Evolutionary conservation across 2,113 vertebrate species (phyloP), one percentile per base, ranked within the genome.

Genomic region (Nothoprocta pentlandii): DNA sequence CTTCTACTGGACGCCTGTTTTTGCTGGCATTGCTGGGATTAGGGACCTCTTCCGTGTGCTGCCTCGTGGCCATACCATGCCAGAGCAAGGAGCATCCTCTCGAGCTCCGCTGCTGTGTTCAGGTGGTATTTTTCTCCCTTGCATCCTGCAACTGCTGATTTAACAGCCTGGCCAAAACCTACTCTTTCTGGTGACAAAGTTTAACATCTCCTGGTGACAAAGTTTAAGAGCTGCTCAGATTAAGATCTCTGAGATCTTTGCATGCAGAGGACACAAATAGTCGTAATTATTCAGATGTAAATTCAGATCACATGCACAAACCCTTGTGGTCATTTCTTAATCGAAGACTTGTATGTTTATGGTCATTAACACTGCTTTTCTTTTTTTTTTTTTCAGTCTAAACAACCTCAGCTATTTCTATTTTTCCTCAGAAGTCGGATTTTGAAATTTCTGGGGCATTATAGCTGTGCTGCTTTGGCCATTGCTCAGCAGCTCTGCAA

Each of bases 41-140:
- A 70, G 39, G 25, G 5, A 10, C 7, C 6, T 36, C 22, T 19
- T 36, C 3, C 0, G 15, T 25, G 12, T 0, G 0, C 32, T 74
- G 62, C 3, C 41, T 66, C 34, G 21, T 62, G 66, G 39, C 34
- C 47, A 16, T 20, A n/a, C 49, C 61, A 32, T 49, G 44, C 51
- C 54, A 49, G 64, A 53, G 25, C 39, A 28, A 26, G 23, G 17
- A 58, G 28, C 23, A 39, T 25, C 69, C 56, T 51, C 58, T n/a
- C 21, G 15, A 71, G n/a, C 42, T 89, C 34, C 49, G 34, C 41
- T 59, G 39, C 46, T 68, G 21, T 25, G 44, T 30, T 30, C 46
- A 70, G 28, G 15, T 39, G 56, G 16, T 2, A 0, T 32, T 73
- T 89, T 89, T 63, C 42, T 39, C 71, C 56, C 46, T 78, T 51